Conservation (phyloP, 2,888 invertebrate species). For the Odontothrips loti region DNA sequence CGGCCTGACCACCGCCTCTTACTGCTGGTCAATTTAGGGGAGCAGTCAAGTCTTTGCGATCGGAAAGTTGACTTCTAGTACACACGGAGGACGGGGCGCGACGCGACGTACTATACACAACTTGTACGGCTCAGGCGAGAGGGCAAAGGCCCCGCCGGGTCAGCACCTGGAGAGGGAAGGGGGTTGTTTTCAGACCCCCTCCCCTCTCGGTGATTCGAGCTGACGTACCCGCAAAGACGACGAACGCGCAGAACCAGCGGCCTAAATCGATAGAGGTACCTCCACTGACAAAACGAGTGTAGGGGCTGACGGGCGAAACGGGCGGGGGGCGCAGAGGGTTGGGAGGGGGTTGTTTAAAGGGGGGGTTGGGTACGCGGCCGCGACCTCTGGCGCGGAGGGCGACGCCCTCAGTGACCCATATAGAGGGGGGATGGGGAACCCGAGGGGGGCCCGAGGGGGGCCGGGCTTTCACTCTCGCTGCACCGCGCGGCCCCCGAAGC, state of each 20-base stretch:
- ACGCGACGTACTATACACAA: too few relatives aligned
- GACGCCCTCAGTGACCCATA: conserved; percentile 21
- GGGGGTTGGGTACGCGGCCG: background rate
- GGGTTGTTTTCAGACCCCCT: too few relatives aligned
- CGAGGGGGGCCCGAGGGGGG: background rate
- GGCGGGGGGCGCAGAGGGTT: background rate
- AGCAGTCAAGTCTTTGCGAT: too few relatives aligned
- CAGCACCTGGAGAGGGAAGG: too few relatives aligned
- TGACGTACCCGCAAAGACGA: background rate
- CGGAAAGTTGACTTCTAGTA: too few relatives aligned
- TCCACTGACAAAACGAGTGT: background rate
- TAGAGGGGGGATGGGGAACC: conserved; percentile 10
- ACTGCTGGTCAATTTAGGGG: too few relatives aligned
- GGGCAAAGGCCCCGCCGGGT: too few relatives aligned
- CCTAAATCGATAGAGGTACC: background rate
- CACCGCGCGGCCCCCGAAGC: background rate
- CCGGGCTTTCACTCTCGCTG: conserved; percentile 11
- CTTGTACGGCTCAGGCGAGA: too few relatives aligned
- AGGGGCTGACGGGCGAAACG: too few relatives aligned
- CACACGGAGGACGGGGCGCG: too few relatives aligned
- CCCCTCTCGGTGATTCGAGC: too few relatives aligned
- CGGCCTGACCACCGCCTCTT: too few relatives aligned
- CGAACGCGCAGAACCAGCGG: background rate
- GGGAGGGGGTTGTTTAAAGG: background rate
- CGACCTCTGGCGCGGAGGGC: conserved; percentile 2